A percentile compares a stretch with the other conserved stretches of the same genome.
These are phyloP conservation scores for Podotricha telesiphe DNA, from an alignment of 2,888 invertebrate species.

Conservation along the genomic window DNA sequence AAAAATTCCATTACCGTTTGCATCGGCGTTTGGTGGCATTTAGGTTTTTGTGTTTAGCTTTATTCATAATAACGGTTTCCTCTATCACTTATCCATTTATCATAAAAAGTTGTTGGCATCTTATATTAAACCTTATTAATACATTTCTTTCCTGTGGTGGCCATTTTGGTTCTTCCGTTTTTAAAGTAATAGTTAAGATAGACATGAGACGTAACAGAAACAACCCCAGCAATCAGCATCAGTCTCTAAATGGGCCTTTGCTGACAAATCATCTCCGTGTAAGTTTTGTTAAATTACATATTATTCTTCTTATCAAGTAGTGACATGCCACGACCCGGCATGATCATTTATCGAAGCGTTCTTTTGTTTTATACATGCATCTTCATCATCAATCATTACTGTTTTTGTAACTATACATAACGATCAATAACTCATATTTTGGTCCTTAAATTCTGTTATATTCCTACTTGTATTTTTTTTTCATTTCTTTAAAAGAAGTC, in stretches of 20 bases:
- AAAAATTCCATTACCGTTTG: neutral
- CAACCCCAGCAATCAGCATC: slow-evolving; percentile 21
- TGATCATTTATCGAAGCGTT: neutral
- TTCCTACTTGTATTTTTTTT: neutral
- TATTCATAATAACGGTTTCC: neutral
- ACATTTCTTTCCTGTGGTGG: neutral
- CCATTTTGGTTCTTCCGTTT: slow-evolving; percentile 8
- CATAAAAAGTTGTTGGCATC: neutral
- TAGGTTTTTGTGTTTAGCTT: neutral
- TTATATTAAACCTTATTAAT: neutral
- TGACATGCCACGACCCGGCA: neutral
- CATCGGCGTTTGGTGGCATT: neutral
- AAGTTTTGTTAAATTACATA: slow-evolving; percentile 29
- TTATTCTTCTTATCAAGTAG: no score
- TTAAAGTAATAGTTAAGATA: slow-evolving; percentile 1
- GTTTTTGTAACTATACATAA: neutral
- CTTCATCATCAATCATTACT: neutral
- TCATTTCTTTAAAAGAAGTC: neutral
- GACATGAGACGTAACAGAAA: slow-evolving; percentile 45
- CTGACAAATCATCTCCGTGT: slow-evolving; percentile 56
- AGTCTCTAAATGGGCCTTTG: slow-evolving; percentile 48
- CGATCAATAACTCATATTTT: neutral
- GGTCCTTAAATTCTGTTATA: neutral
- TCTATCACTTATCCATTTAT: neutral
- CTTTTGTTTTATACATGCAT: neutral